Conservation (phyloP, 2,113 vertebrate genomes). For the Beaufortia kweichowensis region DNA sequence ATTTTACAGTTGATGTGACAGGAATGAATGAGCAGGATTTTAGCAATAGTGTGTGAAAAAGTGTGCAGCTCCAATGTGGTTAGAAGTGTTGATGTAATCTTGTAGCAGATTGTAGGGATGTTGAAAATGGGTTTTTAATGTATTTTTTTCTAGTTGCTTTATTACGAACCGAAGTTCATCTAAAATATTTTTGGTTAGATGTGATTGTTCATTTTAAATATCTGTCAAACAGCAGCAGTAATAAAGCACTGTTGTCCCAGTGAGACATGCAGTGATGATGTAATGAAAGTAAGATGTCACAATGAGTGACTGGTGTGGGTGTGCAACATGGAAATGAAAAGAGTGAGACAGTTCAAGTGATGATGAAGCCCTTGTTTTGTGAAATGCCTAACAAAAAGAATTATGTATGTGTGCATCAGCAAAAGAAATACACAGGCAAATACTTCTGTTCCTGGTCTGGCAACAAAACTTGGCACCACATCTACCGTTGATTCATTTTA, state of each 20-base stretch:
- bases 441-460: not conserved
- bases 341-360: constrained; percentile 34
- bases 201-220: not conserved
- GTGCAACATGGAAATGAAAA: constrained; percentile 24
- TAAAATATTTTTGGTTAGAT: no score
- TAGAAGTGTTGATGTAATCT: not conserved
- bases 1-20: constrained; percentile 43
- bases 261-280: not conserved
- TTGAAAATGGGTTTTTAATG: not conserved
- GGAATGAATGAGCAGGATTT: not conserved
- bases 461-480: no score
- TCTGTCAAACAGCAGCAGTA: not conserved
- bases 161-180: no score
- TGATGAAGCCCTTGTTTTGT: constrained; percentile 40
- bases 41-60: not conserved
- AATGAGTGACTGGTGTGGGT: not conserved
- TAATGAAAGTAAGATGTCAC: constrained; percentile 13
- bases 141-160: not conserved
- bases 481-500: no score
- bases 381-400: not conserved
- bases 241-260: not conserved
- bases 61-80: not conserved
- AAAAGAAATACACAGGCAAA: not conserved
- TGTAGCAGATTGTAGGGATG: not conserved
- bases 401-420: not conserved